Base-by-base conservation (phyloP, 2,113 vertebrate genomes). In the Myxocyprinus asiaticus region DNA sequence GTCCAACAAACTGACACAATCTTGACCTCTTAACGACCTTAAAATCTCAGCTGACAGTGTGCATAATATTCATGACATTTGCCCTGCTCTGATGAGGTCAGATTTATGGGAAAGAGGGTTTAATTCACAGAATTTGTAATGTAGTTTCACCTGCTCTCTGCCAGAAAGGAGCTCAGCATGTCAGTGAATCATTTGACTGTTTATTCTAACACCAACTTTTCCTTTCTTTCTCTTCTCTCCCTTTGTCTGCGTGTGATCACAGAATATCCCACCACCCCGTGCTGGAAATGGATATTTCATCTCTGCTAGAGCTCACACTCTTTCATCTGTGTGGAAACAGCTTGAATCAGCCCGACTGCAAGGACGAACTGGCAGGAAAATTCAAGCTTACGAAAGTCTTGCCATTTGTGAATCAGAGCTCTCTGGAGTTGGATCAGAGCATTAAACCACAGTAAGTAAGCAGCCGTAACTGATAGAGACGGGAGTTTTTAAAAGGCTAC, bases 281-380 rank as follows among this genome's bases (percentile, higher is more conserved):
- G 7, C 76, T 82, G 69, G 69, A 22, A 74, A 56, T 15, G 6
- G 68, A 78, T 75, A 82, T 59, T 58, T 82, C 76, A 68, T 66
- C 15, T 53, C 73, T 65, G 44, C 70, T 11, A 56, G 48, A 15
- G 56, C 56, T 70, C 67, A 33, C 9, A 6, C 71, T 76, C 73
- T 65, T 65, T 76, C 73, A 76, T 76, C 73, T 76, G 59, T 42
- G 47, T 76, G 73, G 73, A 76, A 76, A 76, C 58, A 50, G 45
- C 58, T 59, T 33, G 71, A 74, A 74, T 63, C 58, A 22, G 53
- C 14, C 68, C 33, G 51, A 12, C 33, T 9, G 9, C 43, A 12
- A 59, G 42, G 58, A 50, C 14, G 71, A 74, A 73, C 33, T 12
- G 14, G 42, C 53, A 58, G 4, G 47, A 45, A 63, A 74, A 74